These are phyloP conservation scores for Chrysocyon brachyurus DNA, from an alignment of 2,797 vertebrate genomes.

Conservation along the genomic window DNA sequence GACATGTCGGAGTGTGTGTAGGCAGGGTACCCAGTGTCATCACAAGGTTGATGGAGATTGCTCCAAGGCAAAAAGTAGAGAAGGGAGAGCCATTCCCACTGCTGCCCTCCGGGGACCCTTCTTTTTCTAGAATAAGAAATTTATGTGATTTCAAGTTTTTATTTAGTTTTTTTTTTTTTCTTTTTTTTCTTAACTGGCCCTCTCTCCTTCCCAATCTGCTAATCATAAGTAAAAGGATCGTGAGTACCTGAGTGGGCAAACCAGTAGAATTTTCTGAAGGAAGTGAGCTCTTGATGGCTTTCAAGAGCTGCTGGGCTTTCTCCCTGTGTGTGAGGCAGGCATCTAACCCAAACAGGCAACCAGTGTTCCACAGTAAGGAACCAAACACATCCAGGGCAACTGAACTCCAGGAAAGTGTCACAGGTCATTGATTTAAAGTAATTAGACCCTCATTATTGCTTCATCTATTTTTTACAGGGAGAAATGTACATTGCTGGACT, in stretches of 20 bases:
- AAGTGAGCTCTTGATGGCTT: background rate
- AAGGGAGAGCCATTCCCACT: background rate
- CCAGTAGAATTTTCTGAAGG: background rate
- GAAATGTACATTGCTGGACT: background rate
- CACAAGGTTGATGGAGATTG: background rate
- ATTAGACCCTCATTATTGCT: constrained; percentile 9
- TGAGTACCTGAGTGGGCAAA: background rate
- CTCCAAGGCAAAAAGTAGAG: background rate
- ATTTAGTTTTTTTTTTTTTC: constrained; percentile 32
- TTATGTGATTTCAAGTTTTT: background rate
- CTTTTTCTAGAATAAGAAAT: background rate
- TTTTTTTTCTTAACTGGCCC: background rate
- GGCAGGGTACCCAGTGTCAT: background rate
- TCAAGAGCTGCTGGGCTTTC: background rate
- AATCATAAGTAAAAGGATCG: background rate
- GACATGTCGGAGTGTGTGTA: too few relatives aligned
- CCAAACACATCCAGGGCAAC: background rate
- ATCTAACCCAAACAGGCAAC: too few relatives aligned
- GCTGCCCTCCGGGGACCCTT: background rate
- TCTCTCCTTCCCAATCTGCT: constrained; percentile 38
- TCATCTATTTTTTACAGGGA: background rate
- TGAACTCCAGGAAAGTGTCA: background rate
- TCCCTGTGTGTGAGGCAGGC: background rate
- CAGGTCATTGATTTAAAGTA: constrained; percentile 29
- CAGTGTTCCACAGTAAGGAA: background rate